Conservation (phyloP, 2,797 vertebrate genomes). For the Tenualosa ilisha region DNA sequence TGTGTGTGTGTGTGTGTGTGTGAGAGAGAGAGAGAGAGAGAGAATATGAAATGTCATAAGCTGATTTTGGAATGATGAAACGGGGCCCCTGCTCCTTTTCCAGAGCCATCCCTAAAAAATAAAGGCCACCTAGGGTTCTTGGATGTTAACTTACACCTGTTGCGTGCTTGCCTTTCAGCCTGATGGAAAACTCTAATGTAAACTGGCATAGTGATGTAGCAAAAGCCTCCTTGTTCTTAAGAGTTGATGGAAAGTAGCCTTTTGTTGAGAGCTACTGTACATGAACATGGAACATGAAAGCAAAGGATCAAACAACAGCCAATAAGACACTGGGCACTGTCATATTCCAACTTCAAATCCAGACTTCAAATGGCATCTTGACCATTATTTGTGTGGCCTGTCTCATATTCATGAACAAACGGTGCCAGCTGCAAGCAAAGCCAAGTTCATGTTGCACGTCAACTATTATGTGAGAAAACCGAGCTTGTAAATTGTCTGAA, state of each 20-base stretch:
- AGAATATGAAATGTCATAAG: no score
- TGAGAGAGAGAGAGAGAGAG: no score
- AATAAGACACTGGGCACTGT: neutral
- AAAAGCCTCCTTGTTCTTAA: neutral
- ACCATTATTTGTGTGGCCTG: neutral
- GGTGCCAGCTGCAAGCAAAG: neutral
- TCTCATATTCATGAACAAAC: neutral
- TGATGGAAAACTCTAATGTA: neutral
- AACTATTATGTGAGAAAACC: neutral
- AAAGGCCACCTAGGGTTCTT: no score
- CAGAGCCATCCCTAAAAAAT: neutral
- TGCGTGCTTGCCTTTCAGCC: neutral
- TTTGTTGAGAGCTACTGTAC: neutral
- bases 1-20: no score
- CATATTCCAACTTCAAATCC: neutral
- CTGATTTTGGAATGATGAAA: neutral
- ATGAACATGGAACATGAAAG: neutral
- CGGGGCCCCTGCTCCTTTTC: neutral
- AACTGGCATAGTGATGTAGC: neutral
- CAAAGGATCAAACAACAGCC: neutral
- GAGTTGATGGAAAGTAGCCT: neutral
- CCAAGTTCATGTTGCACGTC: neutral
- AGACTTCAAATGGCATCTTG: neutral
- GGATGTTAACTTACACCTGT: neutral
- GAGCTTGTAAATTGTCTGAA: neutral